Evolutionary conservation across 2,113 vertebrate species (phyloP).

Genomic region (Catharus minimus): DNA sequence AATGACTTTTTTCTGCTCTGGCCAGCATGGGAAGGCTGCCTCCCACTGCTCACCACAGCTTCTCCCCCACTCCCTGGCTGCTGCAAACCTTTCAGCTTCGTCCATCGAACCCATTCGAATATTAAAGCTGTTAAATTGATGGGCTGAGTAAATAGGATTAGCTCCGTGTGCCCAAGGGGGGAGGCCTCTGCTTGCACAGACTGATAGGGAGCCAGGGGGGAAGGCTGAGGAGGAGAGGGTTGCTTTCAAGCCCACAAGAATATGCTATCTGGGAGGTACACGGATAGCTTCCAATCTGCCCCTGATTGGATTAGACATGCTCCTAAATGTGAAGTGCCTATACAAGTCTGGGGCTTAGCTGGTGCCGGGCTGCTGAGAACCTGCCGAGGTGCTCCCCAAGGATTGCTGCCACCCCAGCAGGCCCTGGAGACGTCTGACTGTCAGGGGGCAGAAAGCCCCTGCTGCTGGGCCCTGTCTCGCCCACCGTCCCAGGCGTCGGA

Average conservation of each 20-base stretch:
- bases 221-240: constrained; percentile 63
- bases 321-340: constrained; percentile 76
- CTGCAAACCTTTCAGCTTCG: constrained; percentile 46
- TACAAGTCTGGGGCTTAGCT: constrained; percentile 63
- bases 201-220: constrained; percentile 66
- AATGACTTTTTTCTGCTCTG: constrained; percentile 19
- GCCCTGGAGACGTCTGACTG: constrained; percentile 57
- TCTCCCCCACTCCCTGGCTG: not conserved
- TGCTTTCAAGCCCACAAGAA: constrained; percentile 67
- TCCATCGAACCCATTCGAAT: constrained; percentile 75
- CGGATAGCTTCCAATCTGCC: constrained; percentile 75
- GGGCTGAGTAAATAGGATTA: constrained; percentile 81
- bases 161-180: constrained; percentile 70
- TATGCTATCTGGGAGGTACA: constrained; percentile 79
- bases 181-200: constrained; percentile 62
- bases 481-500: constrained; percentile 34
- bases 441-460: constrained; percentile 57
- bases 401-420: constrained; percentile 61
- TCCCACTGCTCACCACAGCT: constrained; percentile 5
- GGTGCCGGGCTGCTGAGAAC: constrained; percentile 69
- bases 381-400: constrained; percentile 65
- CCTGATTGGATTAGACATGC: constrained; percentile 84
- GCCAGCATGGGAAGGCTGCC: constrained; percentile 33
- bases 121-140: constrained; percentile 84
- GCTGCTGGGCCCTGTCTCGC: constrained; percentile 24